Evolutionary conservation across 2,888 invertebrate genomes (phyloP).

Genomic region (Disparrhopalites patrizii): DNA sequence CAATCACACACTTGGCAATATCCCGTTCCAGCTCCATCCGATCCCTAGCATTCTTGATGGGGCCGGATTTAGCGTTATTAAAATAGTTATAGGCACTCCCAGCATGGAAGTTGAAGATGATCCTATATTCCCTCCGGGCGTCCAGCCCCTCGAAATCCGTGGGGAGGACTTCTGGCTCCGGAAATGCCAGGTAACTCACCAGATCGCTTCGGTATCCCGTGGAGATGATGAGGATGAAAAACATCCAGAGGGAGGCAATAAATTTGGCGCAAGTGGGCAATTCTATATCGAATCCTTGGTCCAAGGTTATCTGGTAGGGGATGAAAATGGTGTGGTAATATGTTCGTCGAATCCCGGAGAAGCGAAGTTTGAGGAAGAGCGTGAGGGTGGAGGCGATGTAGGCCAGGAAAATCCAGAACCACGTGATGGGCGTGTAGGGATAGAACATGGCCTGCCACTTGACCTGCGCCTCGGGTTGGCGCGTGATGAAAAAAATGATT

Average conservation of each 20-base stretch:
- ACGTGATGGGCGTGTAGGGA: slow-evolving; percentile 1
- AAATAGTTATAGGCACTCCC: slow-evolving; percentile 13
- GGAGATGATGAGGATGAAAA: slow-evolving; percentile 11
- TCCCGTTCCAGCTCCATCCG: neutral
- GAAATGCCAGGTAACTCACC: neutral
- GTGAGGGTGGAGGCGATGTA: neutral
- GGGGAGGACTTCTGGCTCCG: slow-evolving; percentile 1
- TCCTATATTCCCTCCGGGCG: neutral
- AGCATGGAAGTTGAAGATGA: slow-evolving; percentile 5
- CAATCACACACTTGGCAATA: slow-evolving; percentile 2
- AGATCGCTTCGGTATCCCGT: slow-evolving; percentile 13
- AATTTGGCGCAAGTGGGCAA: neutral
- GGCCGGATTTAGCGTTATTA: slow-evolving; percentile 10
- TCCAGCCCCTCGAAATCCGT: neutral
- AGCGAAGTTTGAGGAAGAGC: neutral
- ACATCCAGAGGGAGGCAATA: neutral
- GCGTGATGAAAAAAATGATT: neutral
- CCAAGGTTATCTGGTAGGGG: slow-evolving; percentile 5
- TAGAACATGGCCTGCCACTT: slow-evolving; percentile 18
- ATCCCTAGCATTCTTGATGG: neutral
- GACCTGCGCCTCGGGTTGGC: neutral
- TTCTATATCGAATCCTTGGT: slow-evolving; percentile 13
- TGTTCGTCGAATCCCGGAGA: too few species aligned
- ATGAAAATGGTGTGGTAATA: neutral
- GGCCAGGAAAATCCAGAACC: neutral